phyloP scores from a whole-genome alignment of 2,113 vertebrate genomes.

The Chinchilla lanigera region DNA sequence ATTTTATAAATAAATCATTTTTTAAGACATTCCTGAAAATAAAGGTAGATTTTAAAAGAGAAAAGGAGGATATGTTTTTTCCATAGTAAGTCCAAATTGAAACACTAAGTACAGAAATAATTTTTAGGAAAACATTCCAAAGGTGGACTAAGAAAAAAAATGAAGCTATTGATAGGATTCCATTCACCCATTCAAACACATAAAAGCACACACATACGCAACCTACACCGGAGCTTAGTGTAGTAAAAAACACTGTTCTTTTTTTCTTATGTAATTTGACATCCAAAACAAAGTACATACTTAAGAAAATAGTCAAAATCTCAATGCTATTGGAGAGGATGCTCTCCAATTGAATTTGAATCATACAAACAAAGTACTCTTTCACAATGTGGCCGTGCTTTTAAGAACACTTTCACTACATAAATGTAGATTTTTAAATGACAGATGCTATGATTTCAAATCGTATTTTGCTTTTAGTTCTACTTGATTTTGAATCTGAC shows the following conservation, averaged over 20 bases:
- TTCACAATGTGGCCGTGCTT: constrained; percentile 64
- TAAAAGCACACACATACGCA: background rate
- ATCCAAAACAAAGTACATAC: background rate
- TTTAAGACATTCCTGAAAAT: background rate
- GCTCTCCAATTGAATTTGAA: background rate
- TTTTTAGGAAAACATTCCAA: background rate
- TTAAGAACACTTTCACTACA: background rate
- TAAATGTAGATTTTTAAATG: background rate
- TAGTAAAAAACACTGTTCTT: background rate
- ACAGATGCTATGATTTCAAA: constrained; percentile 17
- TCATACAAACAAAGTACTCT: constrained; percentile 47
- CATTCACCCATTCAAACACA: background rate
- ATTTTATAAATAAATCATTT: background rate
- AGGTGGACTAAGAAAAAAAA: background rate
- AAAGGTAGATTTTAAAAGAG: background rate
- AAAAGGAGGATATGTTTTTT: background rate
- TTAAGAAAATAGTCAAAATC: background rate
- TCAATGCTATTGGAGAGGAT: background rate
- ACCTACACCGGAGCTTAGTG: no score
- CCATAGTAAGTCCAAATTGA: background rate
- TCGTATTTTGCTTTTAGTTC: background rate
- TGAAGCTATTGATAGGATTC: background rate
- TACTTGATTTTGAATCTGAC: background rate
- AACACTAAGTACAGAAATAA: background rate
- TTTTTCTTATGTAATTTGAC: background rate